phyloP scores from a whole-genome alignment of 2,113 vertebrate genomes.

The Corythornis vintsioides region DNA sequence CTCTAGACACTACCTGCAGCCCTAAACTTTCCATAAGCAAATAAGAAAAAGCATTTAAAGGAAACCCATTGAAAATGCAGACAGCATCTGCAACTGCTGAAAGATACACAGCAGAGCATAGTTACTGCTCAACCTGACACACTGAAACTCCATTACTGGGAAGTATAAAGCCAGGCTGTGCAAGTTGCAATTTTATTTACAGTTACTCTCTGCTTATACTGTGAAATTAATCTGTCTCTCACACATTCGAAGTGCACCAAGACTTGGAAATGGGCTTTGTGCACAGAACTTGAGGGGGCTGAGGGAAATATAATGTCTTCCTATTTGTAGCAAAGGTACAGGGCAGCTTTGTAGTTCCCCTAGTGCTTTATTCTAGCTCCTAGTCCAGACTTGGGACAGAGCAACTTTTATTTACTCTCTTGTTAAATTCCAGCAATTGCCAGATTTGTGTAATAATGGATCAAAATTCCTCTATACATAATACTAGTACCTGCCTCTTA shows the following conservation, averaged over 20 bases:
- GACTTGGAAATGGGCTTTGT: constrained; percentile 37
- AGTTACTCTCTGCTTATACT: constrained; percentile 59
- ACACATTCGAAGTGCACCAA: constrained; percentile 7
- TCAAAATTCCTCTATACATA: background rate
- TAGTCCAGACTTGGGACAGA: background rate
- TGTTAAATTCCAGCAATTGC: background rate
- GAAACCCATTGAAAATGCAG: constrained; percentile 39
- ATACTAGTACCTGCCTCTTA: background rate
- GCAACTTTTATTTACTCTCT: background rate
- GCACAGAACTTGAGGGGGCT: background rate
- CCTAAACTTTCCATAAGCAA: constrained; percentile 25
- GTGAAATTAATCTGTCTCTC: constrained; percentile 70
- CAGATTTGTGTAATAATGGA: background rate
- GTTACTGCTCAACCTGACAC: background rate
- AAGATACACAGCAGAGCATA: constrained; percentile 20
- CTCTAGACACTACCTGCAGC: constrained; percentile 16
- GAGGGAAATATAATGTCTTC: constrained; percentile 1
- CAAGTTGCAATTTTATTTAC: constrained; percentile 61
- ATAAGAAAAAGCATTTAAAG: constrained; percentile 11
- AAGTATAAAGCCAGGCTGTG: background rate
- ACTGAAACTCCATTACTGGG: constrained; percentile 39
- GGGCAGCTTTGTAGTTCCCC: background rate
- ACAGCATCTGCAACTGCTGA: background rate
- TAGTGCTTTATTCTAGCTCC: background rate
- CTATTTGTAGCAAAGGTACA: background rate